Base-by-base conservation (phyloP, 30 jellyfish, hydroid and myxozoan species). In the Catostylus mosaicus region DNA sequence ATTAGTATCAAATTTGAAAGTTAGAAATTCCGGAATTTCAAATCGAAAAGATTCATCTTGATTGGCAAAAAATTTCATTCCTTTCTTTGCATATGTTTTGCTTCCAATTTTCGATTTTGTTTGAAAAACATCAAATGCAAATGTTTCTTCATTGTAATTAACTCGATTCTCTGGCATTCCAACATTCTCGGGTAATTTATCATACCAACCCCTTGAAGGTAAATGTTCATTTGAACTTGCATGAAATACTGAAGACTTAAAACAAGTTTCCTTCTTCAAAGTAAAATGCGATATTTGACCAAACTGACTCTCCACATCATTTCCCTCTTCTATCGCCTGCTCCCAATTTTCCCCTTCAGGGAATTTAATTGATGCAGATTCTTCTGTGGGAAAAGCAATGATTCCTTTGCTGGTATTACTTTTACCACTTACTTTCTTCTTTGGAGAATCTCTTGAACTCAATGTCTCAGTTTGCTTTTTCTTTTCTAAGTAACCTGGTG, bases 1-100 rank as follows among this genome's bases (percentile, higher is more conserved):
- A 2, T 60, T 50, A 29, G 36, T 64, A 67, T 83, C 85, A 63
- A 90, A 90, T 45, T 31, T 31, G 75, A 90, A 90, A 40, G 83
- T 84, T 12, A 79, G 24, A 61, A 83, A 90, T 14, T 89, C 97
- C 0, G 97, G 96, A 5, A 94, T 51, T 31, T 43, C 67, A 63
- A 82, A 83, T 2, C n/a, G 34, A 67, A 67, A 36, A 34, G 79
- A 6, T 19, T 67, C 79, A 67, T 43, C 62, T 26, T 11, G 24
- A 11, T 23, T 43, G 34, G 32, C 5, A 67, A 67, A n/a, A 37
- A 7, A 6, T 37, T 27, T 23, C 71, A 19, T 27, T 24, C 30
- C 67, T 52, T 52, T 16, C 26, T 10, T 10, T 16, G 56, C 8
- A 16, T 43, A 43, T 43, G 8, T 43, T 16, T 43, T 16, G 56